These are phyloP conservation scores for Ochropacha duplaris DNA, from an alignment of 2,888 invertebrate genomes.

Conservation along the genomic window DNA sequence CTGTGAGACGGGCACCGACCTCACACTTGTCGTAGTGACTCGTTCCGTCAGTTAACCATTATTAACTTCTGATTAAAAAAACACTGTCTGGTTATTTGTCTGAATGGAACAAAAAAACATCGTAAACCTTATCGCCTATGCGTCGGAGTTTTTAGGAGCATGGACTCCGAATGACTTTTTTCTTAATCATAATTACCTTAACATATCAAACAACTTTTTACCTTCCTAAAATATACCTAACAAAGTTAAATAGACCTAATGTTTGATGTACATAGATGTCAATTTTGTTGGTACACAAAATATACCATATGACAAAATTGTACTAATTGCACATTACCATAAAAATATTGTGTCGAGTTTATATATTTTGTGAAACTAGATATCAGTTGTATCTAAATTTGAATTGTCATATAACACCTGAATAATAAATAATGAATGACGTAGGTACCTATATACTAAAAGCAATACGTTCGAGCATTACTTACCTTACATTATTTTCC, in stretches of 20 bases:
- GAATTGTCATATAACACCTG: background rate
- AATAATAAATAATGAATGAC: background rate
- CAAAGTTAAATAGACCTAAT: background rate
- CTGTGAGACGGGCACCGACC: conserved; percentile 13
- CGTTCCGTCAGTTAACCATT: background rate
- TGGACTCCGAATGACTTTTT: background rate
- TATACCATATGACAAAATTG: background rate
- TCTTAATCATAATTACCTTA: too few species aligned
- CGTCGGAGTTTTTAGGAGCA: background rate
- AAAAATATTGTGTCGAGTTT: background rate
- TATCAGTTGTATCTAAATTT: background rate
- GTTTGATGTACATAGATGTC: background rate
- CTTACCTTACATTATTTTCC: too few species aligned
- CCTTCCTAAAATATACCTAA: background rate
- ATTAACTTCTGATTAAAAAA: background rate
- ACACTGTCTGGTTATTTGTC: background rate
- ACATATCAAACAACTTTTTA: background rate
- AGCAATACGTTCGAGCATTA: background rate
- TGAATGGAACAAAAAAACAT: background rate
- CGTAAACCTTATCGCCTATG: background rate
- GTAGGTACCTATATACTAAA: background rate
- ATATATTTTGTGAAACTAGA: background rate
- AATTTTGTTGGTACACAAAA: background rate
- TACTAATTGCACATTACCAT: background rate
- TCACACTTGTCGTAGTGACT: background rate